Evolutionary conservation across 2,888 invertebrate genomes (phyloP), one percentile per base, ranked within the genome.

Genomic region (Oligia latruncula): DNA sequence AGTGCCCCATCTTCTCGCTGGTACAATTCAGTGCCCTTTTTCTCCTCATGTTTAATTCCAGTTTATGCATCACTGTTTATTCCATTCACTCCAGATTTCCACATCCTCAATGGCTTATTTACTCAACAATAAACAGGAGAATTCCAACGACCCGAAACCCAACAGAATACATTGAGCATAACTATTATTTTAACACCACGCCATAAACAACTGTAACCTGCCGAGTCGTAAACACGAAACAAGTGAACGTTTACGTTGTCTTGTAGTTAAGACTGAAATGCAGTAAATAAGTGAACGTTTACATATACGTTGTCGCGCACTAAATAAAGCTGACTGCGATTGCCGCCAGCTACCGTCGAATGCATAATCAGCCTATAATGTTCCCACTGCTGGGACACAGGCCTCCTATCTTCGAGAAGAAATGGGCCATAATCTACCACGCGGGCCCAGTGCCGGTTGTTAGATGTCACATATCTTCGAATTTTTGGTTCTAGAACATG

Each of bases 191-290:
- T 74, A 74, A 78, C 79, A 71, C 40, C 40, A 4, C 6, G 4
- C 46, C 1, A 87, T 84, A 87, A 84, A 86, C 84, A 64, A 71
- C 29, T 58, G 65, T 66, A 64, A 62, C 84, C 15, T 75, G 71
- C 70, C 5, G 17, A 74, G 74, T 79, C 84, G 67, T 87, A 76
- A 85, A 85, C 65, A 74, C 74, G 43, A n/a, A 58, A 70, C 40
- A 60, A 74, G 29, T 67, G 67, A 68, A 65, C 58, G 43, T 68
- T 85, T 58, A 49, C 87, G 87, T 58, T 29, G 49, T 68, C 83
- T 77, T 87, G n/a, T 71, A 83, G 87, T 81, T 66, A 71, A 62
- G 15, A n/a, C 64, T 85, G 80, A 81, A 87, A 72, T 13, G 49
- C 60, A 43, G 43, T 87, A 79, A 81, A 81, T 80, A 60, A 49